Evolutionary conservation across 2,888 invertebrate species (phyloP), one percentile per base, ranked within the genome.

Genomic region (Macaria notata): DNA sequence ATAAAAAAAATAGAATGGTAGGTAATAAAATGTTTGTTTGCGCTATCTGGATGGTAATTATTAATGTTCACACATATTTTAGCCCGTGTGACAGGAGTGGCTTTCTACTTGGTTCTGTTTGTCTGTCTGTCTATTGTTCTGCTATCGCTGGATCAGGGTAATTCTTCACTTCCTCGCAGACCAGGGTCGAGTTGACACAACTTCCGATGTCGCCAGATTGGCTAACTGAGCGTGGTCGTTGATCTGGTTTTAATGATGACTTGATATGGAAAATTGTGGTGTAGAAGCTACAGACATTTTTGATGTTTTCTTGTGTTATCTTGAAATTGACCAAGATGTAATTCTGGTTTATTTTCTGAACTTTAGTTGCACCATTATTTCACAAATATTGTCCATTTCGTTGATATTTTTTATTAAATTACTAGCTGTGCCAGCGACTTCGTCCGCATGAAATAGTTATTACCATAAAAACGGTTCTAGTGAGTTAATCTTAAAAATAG

Each of bases 161-260:
- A 54, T 51, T 9, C 50, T 48, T 46, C 45, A 45, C 54, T 59
- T 59, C 59, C 59, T 58, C 44, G 53, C 43, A 61, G 66, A 52
- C 66, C 66, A 64, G 59, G 64, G 63, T 58, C 63, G 58, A 58
- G 67, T 64, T 74, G 78, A 71, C 72, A 75, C 74, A 76, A 68
- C 67, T 73, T 78, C 78, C 77, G 74, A 61, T 76, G 71, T 78
- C 73, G 75, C 74, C 68, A 72, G 72, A 68, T 71, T 54, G 55
- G 43, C 68, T 70, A 73, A 52, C 74, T 69, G 67, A 71, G 76
- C 76, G 65, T 73, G 62, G 41, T 65, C 50, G 55, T 9, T 69
- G 73, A 76, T 75, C 55, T 62, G 47, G 61, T 65, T 63, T 61
- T 64, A 66, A 63, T 66, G 61, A 56, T 47, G 48, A 52, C 59